Evolutionary conservation across 2,797 vertebrate genomes (phyloP), one percentile per base, ranked within the genome.

Genomic region (Crocodylus rhombifer): DNA sequence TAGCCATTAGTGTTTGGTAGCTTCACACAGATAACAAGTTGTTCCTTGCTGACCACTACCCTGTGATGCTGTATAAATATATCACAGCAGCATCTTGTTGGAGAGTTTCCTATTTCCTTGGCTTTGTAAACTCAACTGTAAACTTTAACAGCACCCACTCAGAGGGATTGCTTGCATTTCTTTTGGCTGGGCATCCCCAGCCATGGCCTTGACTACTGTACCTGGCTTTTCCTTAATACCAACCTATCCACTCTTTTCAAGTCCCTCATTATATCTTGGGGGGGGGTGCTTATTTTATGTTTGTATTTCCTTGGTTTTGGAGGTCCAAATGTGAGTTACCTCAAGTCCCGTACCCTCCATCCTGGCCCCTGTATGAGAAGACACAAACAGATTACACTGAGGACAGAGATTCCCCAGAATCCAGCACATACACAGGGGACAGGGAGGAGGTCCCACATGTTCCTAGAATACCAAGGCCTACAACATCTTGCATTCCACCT

Each of bases 31-130:
- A 9, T 51, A 51, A 51, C 42, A 26, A 58, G 5, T 94, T 93
- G 89, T 51, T 95, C 30, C 92, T 86, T 84, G 79, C 94, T 94
- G 96, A 73, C 87, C 93, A 95, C 88, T 88, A 94, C 89, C 87
- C 42, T 51, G 42, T 89, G 81, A 86, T 89, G 86, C 94, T 96
- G 88, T 94, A 94, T 93, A 51, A 51, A 89, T 85, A 90, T 79
- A 93, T 94, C 90, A 95, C 94, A 97, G 62, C 92, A 95, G 91
- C 89, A 89, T 86, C 86, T 86, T 92, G 81, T 75, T 88, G 20
- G 81, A 55, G 90, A 62, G 94, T 87, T 93, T 79, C 86, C 33
- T 91, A 84, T 84, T 95, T 94, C 86, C 86, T 83, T 65, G 75
- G 89, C 95, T 97, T 51, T 51, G 42, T 51, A 51, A 51, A 94